phyloP scores from a whole-genome alignment of 2,797 vertebrate genomes.

The Tiaroga cobitis region DNA sequence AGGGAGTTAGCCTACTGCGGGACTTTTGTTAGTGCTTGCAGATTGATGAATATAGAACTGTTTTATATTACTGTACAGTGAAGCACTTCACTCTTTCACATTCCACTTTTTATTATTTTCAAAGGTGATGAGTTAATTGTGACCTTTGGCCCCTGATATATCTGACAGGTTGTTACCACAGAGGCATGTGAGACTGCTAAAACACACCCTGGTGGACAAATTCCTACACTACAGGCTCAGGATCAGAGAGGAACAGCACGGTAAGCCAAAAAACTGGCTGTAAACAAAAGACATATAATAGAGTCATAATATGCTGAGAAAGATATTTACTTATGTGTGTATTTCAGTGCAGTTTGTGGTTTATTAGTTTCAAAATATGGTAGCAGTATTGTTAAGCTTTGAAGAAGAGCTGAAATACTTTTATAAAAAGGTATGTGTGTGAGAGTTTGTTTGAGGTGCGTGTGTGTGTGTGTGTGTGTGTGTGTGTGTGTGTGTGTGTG shows the following conservation, averaged over 20 bases:
- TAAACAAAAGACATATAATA: slow-evolving; percentile 5
- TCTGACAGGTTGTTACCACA: slow-evolving; percentile 18
- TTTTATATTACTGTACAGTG: not conserved
- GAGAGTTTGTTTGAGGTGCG: not conserved
- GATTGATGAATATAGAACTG: not conserved
- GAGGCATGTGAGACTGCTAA: slow-evolving; percentile 30
- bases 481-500: slow-evolving; percentile 16
- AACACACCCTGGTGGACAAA: slow-evolving; percentile 64
- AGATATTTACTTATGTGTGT: not conserved
- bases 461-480: slow-evolving; percentile 14
- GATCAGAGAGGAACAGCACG: not conserved
- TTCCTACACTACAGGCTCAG: slow-evolving; percentile 47
- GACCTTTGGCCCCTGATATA: slow-evolving; percentile 25
- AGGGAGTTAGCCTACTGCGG: not conserved
- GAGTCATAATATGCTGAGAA: not conserved
- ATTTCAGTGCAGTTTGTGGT: not conserved
- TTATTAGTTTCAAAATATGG: slow-evolving; percentile 13
- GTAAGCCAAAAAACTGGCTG: not conserved
- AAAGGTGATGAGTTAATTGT: slow-evolving; percentile 14
- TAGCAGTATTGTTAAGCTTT: not conserved
- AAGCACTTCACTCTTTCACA: slow-evolving; percentile 16
- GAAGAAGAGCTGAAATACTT: not conserved
- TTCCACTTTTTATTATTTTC: not conserved
- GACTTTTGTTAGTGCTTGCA: not conserved
- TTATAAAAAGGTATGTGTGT: slow-evolving; percentile 14